These are phyloP conservation scores for Eonycteris spelaea DNA, from an alignment of 2,113 vertebrate species.

Conservation along the genomic window DNA sequence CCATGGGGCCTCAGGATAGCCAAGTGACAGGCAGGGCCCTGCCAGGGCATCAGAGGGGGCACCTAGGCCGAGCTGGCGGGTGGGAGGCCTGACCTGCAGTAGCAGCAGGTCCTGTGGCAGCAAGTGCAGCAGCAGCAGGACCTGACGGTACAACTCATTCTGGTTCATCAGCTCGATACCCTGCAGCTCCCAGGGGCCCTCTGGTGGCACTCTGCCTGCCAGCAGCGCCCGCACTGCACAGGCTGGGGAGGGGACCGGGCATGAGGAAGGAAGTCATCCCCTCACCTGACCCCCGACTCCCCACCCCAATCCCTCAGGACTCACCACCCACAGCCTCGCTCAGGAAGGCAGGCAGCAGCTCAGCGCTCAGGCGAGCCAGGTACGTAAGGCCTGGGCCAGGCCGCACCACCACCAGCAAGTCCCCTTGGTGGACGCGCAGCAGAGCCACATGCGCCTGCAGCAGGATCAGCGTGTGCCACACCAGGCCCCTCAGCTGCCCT, in stretches of 20 bases:
- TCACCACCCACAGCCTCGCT: slow-evolving; percentile 91
- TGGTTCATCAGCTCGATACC: slow-evolving; percentile 84
- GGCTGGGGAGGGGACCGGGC: slow-evolving; percentile 70
- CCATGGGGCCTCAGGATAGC: background rate
- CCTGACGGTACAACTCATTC: slow-evolving; percentile 85
- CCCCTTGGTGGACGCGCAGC: slow-evolving; percentile 64
- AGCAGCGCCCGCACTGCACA: slow-evolving; percentile 90
- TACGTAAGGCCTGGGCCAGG: slow-evolving; percentile 68
- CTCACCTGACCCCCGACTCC: background rate
- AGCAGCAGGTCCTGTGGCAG: slow-evolving; percentile 85
- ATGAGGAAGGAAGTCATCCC: background rate
- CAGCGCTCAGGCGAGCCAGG: slow-evolving; percentile 80
- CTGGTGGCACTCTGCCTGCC: slow-evolving; percentile 79
- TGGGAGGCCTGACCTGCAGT: slow-evolving; percentile 78
- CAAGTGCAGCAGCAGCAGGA: slow-evolving; percentile 88
- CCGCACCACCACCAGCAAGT: slow-evolving; percentile 75
- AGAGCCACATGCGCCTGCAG: slow-evolving; percentile 80
- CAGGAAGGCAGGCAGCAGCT: slow-evolving; percentile 86
- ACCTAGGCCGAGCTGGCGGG: accelerated
- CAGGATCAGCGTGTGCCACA: slow-evolving; percentile 84
- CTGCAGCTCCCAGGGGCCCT: slow-evolving; percentile 67
- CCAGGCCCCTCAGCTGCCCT: slow-evolving; percentile 82
- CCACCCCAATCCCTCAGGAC: background rate
- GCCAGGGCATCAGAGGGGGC: background rate
- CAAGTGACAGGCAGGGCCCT: background rate